A percentile compares a stretch with the other conserved stretches of the same genome.
Evolutionary conservation across 2,113 vertebrate species (phyloP).

Genomic region (Tamias sibiricus): DNA sequence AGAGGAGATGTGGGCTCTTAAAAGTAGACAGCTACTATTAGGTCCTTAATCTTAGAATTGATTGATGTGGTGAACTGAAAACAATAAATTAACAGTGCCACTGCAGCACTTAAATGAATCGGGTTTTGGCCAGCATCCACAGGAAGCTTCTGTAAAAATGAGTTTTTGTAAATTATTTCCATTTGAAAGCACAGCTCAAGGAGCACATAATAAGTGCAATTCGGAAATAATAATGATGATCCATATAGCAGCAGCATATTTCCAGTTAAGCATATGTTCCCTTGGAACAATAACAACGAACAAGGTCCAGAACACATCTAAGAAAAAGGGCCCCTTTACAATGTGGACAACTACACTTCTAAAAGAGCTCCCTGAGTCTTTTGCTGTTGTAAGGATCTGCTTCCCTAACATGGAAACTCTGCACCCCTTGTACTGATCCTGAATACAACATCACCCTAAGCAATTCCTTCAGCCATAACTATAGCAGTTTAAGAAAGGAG

Average conservation of each 20-base stretch:
- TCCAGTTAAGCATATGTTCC: neutral
- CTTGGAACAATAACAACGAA: neutral
- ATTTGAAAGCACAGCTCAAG: neutral
- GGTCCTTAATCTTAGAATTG: slow-evolving; percentile 37
- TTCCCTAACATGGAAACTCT: neutral
- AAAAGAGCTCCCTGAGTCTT: neutral
- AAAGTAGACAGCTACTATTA: neutral
- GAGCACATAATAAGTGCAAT: slow-evolving; percentile 31
- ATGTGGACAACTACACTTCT: neutral
- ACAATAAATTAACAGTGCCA: slow-evolving; percentile 32
- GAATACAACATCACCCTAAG: neutral
- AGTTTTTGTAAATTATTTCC: slow-evolving; percentile 36
- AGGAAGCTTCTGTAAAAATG: slow-evolving; percentile 43
- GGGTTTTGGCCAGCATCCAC: slow-evolving; percentile 14
- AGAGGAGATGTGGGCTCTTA: neutral
- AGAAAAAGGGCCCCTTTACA: neutral
- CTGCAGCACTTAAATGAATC: slow-evolving; percentile 27
- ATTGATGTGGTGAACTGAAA: neutral
- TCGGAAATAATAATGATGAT: neutral
- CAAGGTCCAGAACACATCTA: neutral
- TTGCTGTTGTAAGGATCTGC: neutral
- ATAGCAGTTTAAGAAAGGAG: neutral
- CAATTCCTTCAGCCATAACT: neutral
- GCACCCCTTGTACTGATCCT: neutral
- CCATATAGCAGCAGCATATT: neutral